Evolutionary conservation across 2,888 invertebrate genomes (phyloP), one percentile per base, ranked within the genome.

Genomic region (Anthrax anthrax): DNA sequence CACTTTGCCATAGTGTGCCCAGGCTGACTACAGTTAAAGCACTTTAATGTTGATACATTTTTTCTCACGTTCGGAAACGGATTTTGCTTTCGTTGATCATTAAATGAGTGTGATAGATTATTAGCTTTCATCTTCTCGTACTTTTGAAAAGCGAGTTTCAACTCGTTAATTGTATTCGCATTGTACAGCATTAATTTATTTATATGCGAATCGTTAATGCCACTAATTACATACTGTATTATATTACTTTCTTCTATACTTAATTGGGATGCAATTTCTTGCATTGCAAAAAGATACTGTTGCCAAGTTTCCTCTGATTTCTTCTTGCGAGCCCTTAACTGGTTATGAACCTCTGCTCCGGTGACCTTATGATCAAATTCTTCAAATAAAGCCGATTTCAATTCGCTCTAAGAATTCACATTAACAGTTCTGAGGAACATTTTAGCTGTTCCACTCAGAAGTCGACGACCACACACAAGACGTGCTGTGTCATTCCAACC

Each of bases 161-260:
- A 19, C 16, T 44, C 43, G 3, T 23, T 27, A 10, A 44, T 27
- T 3, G 37, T 38, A 16, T 23, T 44, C 4, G 38, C 37, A 27
- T 29, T 27, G 38, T 38, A 38, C 12, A 44, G 38, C 14, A 44
- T 16, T 3, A 44, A n/a, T 44, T 44, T 44, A 37, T 44, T 37
- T 10, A 27, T 10, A 19, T 44, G 16, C 5, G 34, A 32, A 16
- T 37, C 44, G 4, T 27, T 17, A 13, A 44, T 39, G 12, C 44
- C 44, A 37, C 10, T 44, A 3, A 44, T 32, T 14, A 44, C 39
- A 18, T 44, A 44, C 10, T 44, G 39, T 1, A 44, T 32, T 13
- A 44, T 2, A 34, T 44, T 39, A 18, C 10, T 18, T 32, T 44
- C 39, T 32, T 44, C 44, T 3, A 39, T 34, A 27, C 19, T 18